Percentiles rank a stretch among this genome's conserved stretches.
Conservation (phyloP, 1,140 invertebrate species). For the Campoletis sonorensis region DNA sequence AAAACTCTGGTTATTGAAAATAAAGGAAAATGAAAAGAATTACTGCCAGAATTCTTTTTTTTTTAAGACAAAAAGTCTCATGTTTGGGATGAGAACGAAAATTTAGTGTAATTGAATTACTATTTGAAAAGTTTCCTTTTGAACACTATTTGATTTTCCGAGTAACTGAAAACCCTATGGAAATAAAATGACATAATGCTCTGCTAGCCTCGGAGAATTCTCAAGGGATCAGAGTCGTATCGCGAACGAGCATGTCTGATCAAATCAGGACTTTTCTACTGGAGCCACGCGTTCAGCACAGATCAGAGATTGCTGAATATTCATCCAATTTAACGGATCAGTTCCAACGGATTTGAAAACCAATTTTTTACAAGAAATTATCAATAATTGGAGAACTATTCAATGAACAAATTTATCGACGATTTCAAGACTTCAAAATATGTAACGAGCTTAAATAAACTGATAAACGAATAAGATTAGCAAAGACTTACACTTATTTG, state of each 20-base stretch:
- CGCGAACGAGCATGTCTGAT: constrained; percentile 4
- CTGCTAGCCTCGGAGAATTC: not conserved
- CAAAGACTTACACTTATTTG: constrained; percentile 58
- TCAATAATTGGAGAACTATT: no score
- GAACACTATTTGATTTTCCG: no score
- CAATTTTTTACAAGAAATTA: not conserved
- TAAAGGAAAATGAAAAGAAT: no score
- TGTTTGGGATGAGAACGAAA: no score
- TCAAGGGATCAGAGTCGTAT: not conserved
- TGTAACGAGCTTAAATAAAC: no score
- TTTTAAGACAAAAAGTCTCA: no score
- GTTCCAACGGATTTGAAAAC: not conserved
- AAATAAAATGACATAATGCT: not conserved
- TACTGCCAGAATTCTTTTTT: no score
- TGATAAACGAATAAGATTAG: not conserved
- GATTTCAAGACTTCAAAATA: not conserved
- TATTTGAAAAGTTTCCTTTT: not conserved
- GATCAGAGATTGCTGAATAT: not conserved
- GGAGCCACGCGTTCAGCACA: not conserved
- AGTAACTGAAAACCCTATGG: not conserved
- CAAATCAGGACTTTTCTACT: constrained; percentile 23
- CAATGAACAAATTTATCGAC: not conserved
- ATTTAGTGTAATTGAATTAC: no score
- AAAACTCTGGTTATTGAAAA: no score
- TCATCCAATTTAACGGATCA: not conserved